A percentile compares a stretch with the other conserved stretches of the same genome.
Conservation (phyloP, 37 sponge, comb jelly and placozoan species). For the Ianthella basta region DNA sequence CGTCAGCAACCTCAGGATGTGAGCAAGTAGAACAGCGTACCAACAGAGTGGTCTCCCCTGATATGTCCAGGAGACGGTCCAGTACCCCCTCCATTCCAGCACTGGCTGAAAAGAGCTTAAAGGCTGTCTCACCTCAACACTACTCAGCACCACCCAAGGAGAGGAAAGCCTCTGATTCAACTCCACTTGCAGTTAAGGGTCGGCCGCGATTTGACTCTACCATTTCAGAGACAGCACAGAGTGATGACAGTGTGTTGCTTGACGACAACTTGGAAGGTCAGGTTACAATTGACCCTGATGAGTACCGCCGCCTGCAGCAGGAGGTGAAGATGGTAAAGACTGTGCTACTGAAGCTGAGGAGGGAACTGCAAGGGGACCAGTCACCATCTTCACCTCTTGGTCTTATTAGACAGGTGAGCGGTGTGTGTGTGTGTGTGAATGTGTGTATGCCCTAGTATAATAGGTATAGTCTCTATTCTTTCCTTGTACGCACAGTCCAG, state of each 20-base stretch:
- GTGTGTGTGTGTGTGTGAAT: too few relatives aligned
- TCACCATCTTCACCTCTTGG: too few relatives aligned
- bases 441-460: neutral
- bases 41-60: neutral
- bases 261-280: slow-evolving; percentile 63
- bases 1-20: neutral
- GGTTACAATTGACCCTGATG: slow-evolving; percentile 72
- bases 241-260: neutral
- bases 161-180: neutral
- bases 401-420: too few relatives aligned
- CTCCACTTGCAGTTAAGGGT: neutral
- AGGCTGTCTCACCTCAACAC: neutral
- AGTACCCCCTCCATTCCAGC: neutral
- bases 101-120: slow-evolving; percentile 19
- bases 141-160: neutral
- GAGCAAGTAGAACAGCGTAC: too few relatives aligned
- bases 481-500: too few relatives aligned
- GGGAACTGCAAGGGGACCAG: slow-evolving; percentile 67
- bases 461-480: neutral
- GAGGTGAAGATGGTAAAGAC: slow-evolving; percentile 80
- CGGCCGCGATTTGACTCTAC: neutral
- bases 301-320: slow-evolving; percentile 61
- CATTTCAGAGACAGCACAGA: neutral
- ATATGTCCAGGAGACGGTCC: neutral
- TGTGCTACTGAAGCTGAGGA: slow-evolving; percentile 69